Base-by-base conservation (phyloP, 2,888 invertebrate species). In the Nymphalis polychloros region DNA sequence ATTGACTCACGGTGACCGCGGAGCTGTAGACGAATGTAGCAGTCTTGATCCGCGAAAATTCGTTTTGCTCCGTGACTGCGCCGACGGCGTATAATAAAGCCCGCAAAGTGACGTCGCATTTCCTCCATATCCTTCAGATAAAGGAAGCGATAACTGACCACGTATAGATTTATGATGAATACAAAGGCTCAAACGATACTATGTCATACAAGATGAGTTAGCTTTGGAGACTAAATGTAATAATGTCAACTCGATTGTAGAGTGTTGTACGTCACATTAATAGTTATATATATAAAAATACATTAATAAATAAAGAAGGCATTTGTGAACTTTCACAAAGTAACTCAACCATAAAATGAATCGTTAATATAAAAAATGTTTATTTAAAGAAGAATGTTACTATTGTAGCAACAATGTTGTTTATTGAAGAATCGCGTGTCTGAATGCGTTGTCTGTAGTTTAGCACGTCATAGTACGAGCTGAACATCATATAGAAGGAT, bases 61-160 rank as follows among this genome's bases (percentile, higher is more conserved):
- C 62, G 62, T 62, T 62, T 62, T 62, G 62, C 62, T 62, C 50
- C 50, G 62, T 62, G 62, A 62, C 62, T 62, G 62, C 62, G 61
- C 48, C n/a, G 61, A 27, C 61, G 61, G 61, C 61, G 50, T 50
- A 41, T 62, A 50, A 62, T 62, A 62, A 62, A 62, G 62, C 62
- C 49, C 62, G 50, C 50, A 50, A 62, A 50, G 62, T 62, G 62
- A 62, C 62, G 62, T 62, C 31, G 62, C 62, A 50, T 62, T 49
- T 62, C 62, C 62, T 31, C 50, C 50, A 62, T 62, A 62, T 62
- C 62, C 62, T 50, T 62, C 35, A 62, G 49, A 62, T 62, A 31
- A 62, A 62, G 50, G 50, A 62, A 31, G 31, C n/a, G 50, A 50
- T 50, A 50, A 17, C 35, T 62, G 50, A 35, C 50, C 62, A 62